Conservation (phyloP, 2,888 invertebrate species). For the Agrilus mali region DNA sequence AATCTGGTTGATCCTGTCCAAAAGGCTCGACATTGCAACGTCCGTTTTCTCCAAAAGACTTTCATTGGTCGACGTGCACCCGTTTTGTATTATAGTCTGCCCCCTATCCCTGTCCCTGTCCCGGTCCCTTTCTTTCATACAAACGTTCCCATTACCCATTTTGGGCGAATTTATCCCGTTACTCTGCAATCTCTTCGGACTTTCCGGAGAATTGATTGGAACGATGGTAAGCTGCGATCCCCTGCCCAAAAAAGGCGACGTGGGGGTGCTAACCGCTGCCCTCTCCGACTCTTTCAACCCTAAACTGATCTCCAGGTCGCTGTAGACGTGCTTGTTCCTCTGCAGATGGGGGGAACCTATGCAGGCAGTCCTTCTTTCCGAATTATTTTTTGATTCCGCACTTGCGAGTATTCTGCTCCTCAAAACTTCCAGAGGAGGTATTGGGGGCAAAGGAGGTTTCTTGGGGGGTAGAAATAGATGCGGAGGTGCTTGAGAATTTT, state of each 20-base stretch:
- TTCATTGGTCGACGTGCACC: slow-evolving; percentile 33
- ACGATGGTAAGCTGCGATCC: slow-evolving; percentile 19
- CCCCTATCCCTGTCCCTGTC: slow-evolving; percentile 8
- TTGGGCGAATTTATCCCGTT: slow-evolving; percentile 17
- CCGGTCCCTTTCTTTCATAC: slow-evolving; percentile 7
- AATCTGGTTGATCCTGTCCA: slow-evolving; percentile 55
- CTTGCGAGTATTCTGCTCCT: slow-evolving; percentile 39
- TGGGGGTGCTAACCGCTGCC: slow-evolving; percentile 33
- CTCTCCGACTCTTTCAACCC: slow-evolving; percentile 13
- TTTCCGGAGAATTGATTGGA: slow-evolving; percentile 16
- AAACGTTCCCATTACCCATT: slow-evolving; percentile 6
- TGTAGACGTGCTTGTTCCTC: slow-evolving; percentile 43
- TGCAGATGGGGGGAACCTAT: slow-evolving; percentile 53
- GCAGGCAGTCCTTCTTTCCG: slow-evolving; percentile 44
- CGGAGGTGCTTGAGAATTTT: slow-evolving; percentile 33
- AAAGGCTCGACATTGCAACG: slow-evolving; percentile 52
- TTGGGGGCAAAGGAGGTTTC: slow-evolving; percentile 61
- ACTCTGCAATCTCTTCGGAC: slow-evolving; percentile 16
- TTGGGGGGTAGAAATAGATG: slow-evolving; percentile 50
- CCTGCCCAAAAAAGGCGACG: slow-evolving; percentile 30
- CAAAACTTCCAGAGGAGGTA: slow-evolving; percentile 49
- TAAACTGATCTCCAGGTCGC: slow-evolving; percentile 41
- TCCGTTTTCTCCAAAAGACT: slow-evolving; percentile 54
- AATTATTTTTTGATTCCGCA: slow-evolving; percentile 29
- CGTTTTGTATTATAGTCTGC: slow-evolving; percentile 17